Evolutionary conservation across 2,888 invertebrate species (phyloP).

Genomic region (Piscicola geometra): DNA sequence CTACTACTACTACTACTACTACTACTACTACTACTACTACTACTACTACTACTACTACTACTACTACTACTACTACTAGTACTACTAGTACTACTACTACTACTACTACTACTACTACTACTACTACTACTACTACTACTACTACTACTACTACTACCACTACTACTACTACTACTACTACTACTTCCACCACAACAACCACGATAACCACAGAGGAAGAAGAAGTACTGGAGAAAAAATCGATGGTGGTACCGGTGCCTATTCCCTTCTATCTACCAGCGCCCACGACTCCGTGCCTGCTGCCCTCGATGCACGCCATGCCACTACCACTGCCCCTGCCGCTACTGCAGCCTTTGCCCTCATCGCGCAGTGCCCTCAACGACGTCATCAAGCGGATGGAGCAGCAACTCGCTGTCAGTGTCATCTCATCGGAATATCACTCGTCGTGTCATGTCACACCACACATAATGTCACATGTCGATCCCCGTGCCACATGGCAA

Average conservation of each 20-base stretch:
- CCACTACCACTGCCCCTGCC: slow-evolving; percentile 30
- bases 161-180: too few relatives aligned
- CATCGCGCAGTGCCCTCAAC: slow-evolving; percentile 14
- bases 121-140: too few relatives aligned
- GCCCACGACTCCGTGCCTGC: slow-evolving; percentile 26
- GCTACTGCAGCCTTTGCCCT: slow-evolving; percentile 26
- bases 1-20: too few relatives aligned
- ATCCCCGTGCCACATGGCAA: too few relatives aligned
- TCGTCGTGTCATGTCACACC: not conserved
- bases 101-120: too few relatives aligned
- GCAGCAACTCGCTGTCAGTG: slow-evolving; percentile 2
- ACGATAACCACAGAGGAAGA: slow-evolving; percentile 18
- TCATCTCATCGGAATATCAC: not conserved
- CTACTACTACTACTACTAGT: too few relatives aligned
- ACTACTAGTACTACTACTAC: too few relatives aligned
- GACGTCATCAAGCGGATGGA: slow-evolving; percentile 24
- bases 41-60: too few relatives aligned
- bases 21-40: too few relatives aligned
- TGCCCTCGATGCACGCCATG: slow-evolving; percentile 26
- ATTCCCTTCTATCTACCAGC: slow-evolving; percentile 28
- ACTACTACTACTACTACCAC: too few relatives aligned
- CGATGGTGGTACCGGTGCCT: slow-evolving; percentile 32
- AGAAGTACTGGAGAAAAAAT: slow-evolving; percentile 30
- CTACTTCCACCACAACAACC: too few relatives aligned
- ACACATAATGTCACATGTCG: too few relatives aligned